phyloP scores from a whole-genome alignment of 92 coral and sea anemone species.

The Desmophyllum pertusum region DNA sequence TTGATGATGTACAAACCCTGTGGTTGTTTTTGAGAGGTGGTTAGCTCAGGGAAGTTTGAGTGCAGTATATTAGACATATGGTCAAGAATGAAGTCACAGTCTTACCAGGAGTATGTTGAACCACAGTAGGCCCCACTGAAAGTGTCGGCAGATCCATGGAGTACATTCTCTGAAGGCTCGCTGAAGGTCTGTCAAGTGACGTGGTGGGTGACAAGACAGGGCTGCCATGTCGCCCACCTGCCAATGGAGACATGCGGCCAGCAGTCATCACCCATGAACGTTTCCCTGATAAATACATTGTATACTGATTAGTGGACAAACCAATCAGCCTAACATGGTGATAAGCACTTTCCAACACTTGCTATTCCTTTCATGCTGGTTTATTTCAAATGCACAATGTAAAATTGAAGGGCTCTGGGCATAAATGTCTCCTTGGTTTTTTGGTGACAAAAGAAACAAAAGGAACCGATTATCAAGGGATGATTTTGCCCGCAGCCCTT shows the following conservation, averaged over 20 bases:
- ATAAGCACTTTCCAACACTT: too few species aligned
- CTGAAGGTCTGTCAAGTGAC: slow-evolving; percentile 80
- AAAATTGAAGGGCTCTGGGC: too few species aligned
- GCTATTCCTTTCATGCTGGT: too few species aligned
- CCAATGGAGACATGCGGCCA: slow-evolving; percentile 96
- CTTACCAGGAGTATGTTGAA: slow-evolving; percentile 54
- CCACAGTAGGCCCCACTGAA: slow-evolving; percentile 58
- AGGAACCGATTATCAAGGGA: too few species aligned
- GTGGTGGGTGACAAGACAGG: slow-evolving; percentile 81
- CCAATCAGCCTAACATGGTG: not conserved
- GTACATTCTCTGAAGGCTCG: slow-evolving; percentile 81
- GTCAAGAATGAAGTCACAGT: not conserved
- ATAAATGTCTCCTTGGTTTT: too few species aligned
- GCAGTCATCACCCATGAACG: slow-evolving; percentile 99
- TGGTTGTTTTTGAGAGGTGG: too few species aligned
- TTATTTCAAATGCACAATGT: too few species aligned
- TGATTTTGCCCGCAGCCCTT: too few species aligned
- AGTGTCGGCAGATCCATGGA: slow-evolving; percentile 78
- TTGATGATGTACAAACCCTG: too few species aligned
- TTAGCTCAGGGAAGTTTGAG: too few species aligned
- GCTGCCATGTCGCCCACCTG: slow-evolving; percentile 85
- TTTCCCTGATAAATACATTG: slow-evolving; percentile 57
- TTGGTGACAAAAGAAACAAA: too few species aligned
- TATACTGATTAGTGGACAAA: not conserved
- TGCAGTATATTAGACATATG: too few species aligned